phyloP scores from a whole-genome alignment of 2,113 vertebrate species.

The Ictidomys tridecemlineatus region DNA sequence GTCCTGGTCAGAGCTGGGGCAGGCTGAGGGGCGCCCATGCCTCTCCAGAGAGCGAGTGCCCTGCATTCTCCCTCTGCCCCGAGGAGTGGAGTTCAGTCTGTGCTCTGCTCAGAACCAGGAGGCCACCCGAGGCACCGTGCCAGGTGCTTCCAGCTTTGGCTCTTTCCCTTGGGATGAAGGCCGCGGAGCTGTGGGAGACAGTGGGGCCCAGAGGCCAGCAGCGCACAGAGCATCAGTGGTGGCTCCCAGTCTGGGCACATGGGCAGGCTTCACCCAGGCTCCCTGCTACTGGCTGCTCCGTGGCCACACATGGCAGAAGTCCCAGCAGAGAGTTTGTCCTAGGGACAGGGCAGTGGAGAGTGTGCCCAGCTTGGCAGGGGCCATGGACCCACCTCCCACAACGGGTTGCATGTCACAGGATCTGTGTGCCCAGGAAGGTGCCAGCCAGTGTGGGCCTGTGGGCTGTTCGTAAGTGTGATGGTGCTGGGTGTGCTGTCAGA shows the following conservation, averaged over 20 bases:
- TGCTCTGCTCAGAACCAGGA: not conserved
- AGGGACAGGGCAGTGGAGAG: not conserved
- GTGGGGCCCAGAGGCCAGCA: not conserved
- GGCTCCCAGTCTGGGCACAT: not conserved
- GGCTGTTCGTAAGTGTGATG: accelerated
- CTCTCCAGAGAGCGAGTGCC: not conserved
- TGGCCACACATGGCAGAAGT: not conserved
- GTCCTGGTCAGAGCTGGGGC: not conserved
- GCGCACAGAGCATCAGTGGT: not conserved
- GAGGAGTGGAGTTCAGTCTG: not conserved
- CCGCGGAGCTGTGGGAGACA: too few species aligned
- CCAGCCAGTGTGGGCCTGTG: accelerated
- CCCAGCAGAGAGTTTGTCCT: too few species aligned
- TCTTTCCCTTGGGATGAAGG: accelerated
- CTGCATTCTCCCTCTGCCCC: accelerated
- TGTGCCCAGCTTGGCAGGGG: accelerated
- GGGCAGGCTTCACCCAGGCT: not conserved
- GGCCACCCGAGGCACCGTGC: accelerated
- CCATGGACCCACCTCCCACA: not conserved
- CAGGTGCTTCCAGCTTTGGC: not conserved
- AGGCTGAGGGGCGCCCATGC: not conserved
- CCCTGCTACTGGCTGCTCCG: not conserved
- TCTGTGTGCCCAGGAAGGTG: not conserved
- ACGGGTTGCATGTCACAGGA: not conserved
- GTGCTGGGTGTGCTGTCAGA: not conserved